Base-by-base conservation (phyloP, 2,888 invertebrate genomes). In the Lithophane ornitopus region DNA sequence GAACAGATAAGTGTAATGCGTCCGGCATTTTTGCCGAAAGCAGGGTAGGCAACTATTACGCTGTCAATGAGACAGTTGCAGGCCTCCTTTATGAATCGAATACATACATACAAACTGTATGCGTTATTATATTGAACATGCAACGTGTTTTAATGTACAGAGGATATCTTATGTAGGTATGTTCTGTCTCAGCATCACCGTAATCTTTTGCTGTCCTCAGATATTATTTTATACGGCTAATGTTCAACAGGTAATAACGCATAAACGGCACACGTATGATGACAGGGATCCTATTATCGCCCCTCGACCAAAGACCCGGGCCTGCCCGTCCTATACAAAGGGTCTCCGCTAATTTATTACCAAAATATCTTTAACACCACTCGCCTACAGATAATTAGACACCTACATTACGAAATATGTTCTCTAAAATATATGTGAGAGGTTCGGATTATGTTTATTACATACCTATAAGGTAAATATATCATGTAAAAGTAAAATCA, bases 211-310 rank as follows among this genome's bases (percentile, higher is more conserved):
- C 67, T 68, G 61, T 72, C 67, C 68, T 56, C 66, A 65, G 63
- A 74, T 70, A 84, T 82, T 71, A 82, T 88, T 82, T 77, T 74
- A 79, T 76, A 85, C 80, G 76, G 76, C 67, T 81, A 85, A 89
- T 85, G 85, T 88, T 92, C 91, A 93, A 93, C 92, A 93, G 91
- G 93, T 92, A 92, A 91, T 92, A 89, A 89, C 88, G 89, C 89
- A 91, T 90, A 90, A 91, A 90, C 89, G 89, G 87, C 85, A 84
- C 87, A 85, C 89, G 89, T 89, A 91, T 90, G 93, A 92, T 91
- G 93, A 93, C 93, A 92, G 90, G 92, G 91, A 90, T 88, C 91
- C 91, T 88, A 92, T 93, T 94, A 93, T 92, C 94, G 89, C 90
- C 78, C 89, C 88, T 88, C 90, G 88, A 89, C 91, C 91, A 89